These are phyloP conservation scores for Spodoptera frugiperda DNA, from an alignment of 1,140 invertebrate species.

Conservation along the genomic window DNA sequence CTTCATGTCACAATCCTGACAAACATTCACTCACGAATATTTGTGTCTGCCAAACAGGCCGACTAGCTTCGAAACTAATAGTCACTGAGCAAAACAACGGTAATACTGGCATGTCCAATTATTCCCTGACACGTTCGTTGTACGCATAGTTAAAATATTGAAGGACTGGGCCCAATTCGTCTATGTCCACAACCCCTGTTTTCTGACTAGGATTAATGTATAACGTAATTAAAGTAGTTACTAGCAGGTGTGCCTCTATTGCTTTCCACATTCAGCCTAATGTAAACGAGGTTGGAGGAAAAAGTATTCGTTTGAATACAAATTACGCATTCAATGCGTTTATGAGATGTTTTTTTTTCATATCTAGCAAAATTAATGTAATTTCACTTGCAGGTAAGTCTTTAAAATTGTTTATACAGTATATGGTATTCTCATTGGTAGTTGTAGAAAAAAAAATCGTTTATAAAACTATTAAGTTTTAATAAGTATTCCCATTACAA, in stretches of 20 bases:
- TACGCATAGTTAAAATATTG: conserved; percentile 64
- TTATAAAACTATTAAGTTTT: no score
- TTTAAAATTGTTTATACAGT: no score
- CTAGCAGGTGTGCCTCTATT: conserved; percentile 67
- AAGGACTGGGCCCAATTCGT: conserved; percentile 68
- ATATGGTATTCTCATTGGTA: no score
- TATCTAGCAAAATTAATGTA: no score
- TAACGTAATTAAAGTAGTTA: conserved; percentile 79
- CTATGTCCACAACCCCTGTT: conserved; percentile 72
- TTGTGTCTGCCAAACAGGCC: not conserved
- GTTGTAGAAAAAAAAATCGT: no score
- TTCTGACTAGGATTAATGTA: conserved; percentile 75
- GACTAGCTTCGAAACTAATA: conserved; percentile 22
- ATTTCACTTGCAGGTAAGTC: no score
- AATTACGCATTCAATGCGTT: not conserved
- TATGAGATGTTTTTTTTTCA: no score
- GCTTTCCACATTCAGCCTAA: conserved; percentile 23
- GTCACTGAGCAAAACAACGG: conserved; percentile 31
- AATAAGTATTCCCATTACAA: no score
- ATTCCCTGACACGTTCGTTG: conserved; percentile 38
- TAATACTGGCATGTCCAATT: conserved; percentile 44
- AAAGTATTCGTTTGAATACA: not conserved
- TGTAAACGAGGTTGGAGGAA: not conserved
- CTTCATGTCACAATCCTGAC: not conserved
- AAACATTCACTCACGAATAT: conserved; percentile 2